Conservation (phyloP, 2,888 invertebrate species). For the Netelia fuscicornis region DNA sequence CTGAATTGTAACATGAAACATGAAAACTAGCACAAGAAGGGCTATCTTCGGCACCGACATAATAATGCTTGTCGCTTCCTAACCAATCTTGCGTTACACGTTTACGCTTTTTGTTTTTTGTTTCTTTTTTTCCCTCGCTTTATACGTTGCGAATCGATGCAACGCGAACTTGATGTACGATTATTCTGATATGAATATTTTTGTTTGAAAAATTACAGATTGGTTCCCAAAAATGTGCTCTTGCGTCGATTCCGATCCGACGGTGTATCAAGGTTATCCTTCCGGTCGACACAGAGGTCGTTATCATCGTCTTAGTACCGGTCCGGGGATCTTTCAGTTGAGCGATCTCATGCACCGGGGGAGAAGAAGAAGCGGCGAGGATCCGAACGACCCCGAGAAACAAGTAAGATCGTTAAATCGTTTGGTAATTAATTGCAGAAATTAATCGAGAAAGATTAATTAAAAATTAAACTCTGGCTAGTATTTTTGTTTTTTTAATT, state of each 20-base stretch:
- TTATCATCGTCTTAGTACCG: constrained; percentile 74
- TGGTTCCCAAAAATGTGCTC: constrained; percentile 80
- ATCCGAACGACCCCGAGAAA: constrained; percentile 66
- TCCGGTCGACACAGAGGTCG: constrained; percentile 65
- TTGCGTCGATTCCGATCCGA: constrained; percentile 72
- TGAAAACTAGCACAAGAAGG: constrained; percentile 67
- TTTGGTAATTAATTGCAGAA: background rate
- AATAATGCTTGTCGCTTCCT: constrained; percentile 56
- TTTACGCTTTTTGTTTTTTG: background rate
- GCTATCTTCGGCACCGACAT: constrained; percentile 64
- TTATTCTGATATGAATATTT: background rate
- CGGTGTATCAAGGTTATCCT: constrained; percentile 61
- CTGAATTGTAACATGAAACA: constrained; percentile 68
- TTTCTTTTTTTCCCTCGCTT: constrained; percentile 7
- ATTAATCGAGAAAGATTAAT: background rate
- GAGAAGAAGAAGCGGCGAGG: constrained; percentile 46
- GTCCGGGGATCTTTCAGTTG: constrained; percentile 71
- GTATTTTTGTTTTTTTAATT: background rate
- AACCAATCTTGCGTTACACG: constrained; percentile 39
- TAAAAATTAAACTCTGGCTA: background rate
- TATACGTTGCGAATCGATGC: background rate
- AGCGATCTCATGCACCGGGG: constrained; percentile 57
- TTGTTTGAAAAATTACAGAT: constrained; percentile 71
- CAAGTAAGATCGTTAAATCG: constrained; percentile 58
- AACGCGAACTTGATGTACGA: too few relatives aligned